Percentiles rank a stretch among this genome's conserved stretches.
phyloP scores from a whole-genome alignment of 2,113 vertebrate species.

The Myanophis thanlyinensis region DNA sequence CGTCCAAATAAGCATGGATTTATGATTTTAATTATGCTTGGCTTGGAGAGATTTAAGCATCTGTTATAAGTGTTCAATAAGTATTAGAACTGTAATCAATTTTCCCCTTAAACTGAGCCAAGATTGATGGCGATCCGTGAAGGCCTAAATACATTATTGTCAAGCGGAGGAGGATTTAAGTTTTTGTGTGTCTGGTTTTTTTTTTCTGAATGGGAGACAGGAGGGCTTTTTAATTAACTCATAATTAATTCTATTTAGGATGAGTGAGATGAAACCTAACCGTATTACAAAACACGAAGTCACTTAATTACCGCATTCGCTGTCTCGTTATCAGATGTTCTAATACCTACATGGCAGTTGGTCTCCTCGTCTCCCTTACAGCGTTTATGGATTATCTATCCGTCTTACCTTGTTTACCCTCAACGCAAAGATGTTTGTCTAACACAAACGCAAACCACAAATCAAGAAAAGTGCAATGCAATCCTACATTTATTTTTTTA shows the following conservation, averaged over 20 bases:
- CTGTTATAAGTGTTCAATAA: constrained; percentile 72
- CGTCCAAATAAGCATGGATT: constrained; percentile 68
- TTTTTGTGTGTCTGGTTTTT: neutral
- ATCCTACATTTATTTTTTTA: constrained; percentile 19
- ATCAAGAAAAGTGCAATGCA: constrained; percentile 5
- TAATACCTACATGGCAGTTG: constrained; percentile 11
- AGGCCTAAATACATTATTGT: constrained; percentile 45
- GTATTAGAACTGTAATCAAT: constrained; percentile 70
- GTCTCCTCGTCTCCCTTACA: neutral
- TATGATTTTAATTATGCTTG: constrained; percentile 73
- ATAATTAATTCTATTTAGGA: constrained; percentile 59
- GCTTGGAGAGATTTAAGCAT: constrained; percentile 70
- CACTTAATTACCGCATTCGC: constrained; percentile 58
- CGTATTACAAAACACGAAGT: constrained; percentile 41
- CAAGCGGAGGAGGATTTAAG: constrained; percentile 31
- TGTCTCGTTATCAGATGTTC: constrained; percentile 43
- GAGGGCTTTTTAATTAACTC: constrained; percentile 57
- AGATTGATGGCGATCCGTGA: constrained; percentile 61
- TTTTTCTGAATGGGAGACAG: constrained; percentile 48
- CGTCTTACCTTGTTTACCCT: constrained; percentile 11
- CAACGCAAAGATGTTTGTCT: constrained; percentile 25
- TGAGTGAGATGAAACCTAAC: constrained; percentile 50
- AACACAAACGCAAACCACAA: constrained; percentile 24
- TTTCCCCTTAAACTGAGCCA: constrained; percentile 54
- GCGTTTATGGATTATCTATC: constrained; percentile 57